Evolutionary conservation across 2,113 vertebrate genomes (phyloP), one percentile per base, ranked within the genome.

Genomic region (Cygnus buccinator): DNA sequence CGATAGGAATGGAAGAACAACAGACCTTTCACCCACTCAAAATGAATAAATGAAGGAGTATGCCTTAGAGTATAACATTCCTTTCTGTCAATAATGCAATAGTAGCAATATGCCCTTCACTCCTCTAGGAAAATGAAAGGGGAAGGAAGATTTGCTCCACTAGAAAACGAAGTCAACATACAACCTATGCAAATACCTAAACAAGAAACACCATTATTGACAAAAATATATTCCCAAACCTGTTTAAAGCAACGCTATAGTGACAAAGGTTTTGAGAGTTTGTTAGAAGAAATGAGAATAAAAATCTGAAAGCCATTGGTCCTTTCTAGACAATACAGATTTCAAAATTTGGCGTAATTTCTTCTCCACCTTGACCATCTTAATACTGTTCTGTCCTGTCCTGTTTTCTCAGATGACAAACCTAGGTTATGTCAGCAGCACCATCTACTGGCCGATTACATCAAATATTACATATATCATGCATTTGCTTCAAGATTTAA

Each of bases 371-470:
- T 41, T 74, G 12, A 48, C 4, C 16, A 11, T 15, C 35, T 50
- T 55, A 62, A 63, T 81, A 62, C 4, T 57, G 11, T 52, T 79
- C 26, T 44, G 10, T 68, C 26, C 44, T 33, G 6, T 26, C 23
- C 14, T 52, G 21, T 57, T 86, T 88, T 70, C 15, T 54, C 41
- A 83, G 22, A 39, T 11, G 29, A 21, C 43, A 93, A 29, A n/a
- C 11, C 12, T 4, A 63, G 9, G 54, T 48, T 67, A 63, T 87
- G 41, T 63, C 89, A 78, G 75, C 66, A 97, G 90, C 92, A 91
- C 84, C 96, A 87, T 57, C 95, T 96, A 61, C 90, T 93, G 92
- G 92, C 48, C 68, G 65, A 55, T 18, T 37, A 18, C 72, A 61
- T 37, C 65, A 87, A 77, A 86, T 18, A 52, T 13, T 14, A 31